Evolutionary conservation across 2,888 invertebrate genomes (phyloP).

Genomic region (Pteria penguin): DNA sequence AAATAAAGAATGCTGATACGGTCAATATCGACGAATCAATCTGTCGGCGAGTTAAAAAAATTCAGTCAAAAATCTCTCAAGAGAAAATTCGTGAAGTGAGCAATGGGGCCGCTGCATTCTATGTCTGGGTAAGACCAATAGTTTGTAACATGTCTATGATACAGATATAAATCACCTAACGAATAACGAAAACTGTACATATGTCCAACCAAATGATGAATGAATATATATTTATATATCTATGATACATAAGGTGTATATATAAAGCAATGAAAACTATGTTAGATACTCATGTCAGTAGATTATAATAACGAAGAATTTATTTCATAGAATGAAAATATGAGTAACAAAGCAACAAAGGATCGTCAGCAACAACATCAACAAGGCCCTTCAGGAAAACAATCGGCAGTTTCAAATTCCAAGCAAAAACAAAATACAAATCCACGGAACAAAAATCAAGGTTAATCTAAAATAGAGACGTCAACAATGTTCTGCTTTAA

Average conservation of each 20-base stretch:
- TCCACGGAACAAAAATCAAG: background rate
- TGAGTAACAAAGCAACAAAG: constrained; percentile 37
- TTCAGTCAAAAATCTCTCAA: constrained; percentile 62
- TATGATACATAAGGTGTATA: no score
- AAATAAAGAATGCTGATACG: constrained; percentile 64
- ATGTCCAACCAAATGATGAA: no score
- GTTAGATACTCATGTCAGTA: no score
- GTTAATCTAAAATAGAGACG: no score
- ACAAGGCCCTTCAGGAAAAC: constrained; percentile 11
- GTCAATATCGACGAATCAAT: constrained; percentile 62
- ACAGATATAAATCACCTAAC: no score
- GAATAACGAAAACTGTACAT: no score
- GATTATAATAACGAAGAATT: background rate
- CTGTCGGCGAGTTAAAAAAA: constrained; percentile 59
- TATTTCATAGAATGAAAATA: constrained; percentile 35
- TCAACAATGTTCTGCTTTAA: no score
- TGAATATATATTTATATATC: no score
- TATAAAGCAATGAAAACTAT: no score
- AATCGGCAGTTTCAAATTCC: background rate
- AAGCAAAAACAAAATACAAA: background rate
- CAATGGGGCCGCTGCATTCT: constrained; percentile 72
- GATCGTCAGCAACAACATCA: constrained; percentile 25
- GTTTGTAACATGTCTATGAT: background rate
- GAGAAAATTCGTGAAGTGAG: constrained; percentile 67
- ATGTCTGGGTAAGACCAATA: constrained; percentile 73